Base-by-base conservation (phyloP, 2,888 invertebrate species). In the Machimus atricapillus region DNA sequence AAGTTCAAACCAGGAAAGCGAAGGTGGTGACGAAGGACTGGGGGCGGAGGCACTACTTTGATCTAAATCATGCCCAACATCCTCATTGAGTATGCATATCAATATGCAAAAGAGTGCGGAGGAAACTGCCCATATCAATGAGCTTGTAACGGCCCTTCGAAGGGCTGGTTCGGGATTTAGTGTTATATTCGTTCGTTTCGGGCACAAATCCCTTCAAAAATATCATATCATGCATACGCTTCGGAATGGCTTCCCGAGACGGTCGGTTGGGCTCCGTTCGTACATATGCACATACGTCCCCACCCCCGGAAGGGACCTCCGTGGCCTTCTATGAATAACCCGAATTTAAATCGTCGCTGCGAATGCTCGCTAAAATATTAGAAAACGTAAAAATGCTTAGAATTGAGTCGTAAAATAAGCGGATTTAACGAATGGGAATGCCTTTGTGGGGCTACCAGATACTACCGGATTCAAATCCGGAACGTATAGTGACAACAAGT, bases 101-200 rank as follows among this genome's bases (percentile, higher is more conserved):
- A 81, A 81, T 81, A 81, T 81, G 81, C 56, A 81, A 81, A 46
- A 81, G 66, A 66, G 81, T 43, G 16, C n/a, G 34, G 52, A 81
- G 81, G 81, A 81, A 81, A 81, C 81, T 81, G 81, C 56, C 81
- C 81, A 81, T 81, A 81, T 81, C 81, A 81, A 81, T 81, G 81
- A 81, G 81, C 46, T 81, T 27, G 81, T 81, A 52, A 56, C 56
- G 56, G 56, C 56, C 81, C 34, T 81, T 23, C 9, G 66, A 66
- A 66, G 66, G 12, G 66, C 27, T 19, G 23, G 27, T 66, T 12
- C 66, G 23, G 66, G 66, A 66, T 66, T 66, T 66, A 66, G 23
- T 66, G 66, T 66, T 23, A 66, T 66, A 66, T 27, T 66, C 66
- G 81, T 81, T 81, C 46, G 46, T 76, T 52, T 27, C n/a, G 81